A percentile compares a stretch with the other conserved stretches of the same genome.
Evolutionary conservation across 2,113 vertebrate species (phyloP).

Genomic region (Callionymus lyra): DNA sequence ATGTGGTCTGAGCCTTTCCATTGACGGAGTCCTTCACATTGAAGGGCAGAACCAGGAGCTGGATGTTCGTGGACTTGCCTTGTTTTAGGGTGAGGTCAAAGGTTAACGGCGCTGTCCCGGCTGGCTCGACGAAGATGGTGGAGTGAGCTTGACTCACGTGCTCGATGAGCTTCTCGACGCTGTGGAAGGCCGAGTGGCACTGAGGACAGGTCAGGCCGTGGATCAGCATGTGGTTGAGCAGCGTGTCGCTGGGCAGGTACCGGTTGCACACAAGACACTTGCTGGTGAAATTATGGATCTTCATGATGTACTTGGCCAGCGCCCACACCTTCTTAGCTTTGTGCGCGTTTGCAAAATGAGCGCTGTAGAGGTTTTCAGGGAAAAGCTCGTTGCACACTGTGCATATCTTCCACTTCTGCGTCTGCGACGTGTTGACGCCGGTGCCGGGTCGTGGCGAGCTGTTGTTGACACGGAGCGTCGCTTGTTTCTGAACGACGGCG

Average conservation of each 20-base stretch:
- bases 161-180: constrained; percentile 90
- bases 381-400: constrained; percentile 98
- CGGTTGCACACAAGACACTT: constrained; percentile 98
- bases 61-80: constrained; percentile 85
- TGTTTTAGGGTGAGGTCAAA: constrained; percentile 93
- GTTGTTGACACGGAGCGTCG: constrained; percentile 65
- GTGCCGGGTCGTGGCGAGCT: constrained; percentile 14
- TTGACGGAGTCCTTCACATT: constrained; percentile 78
- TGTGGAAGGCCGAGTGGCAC: constrained; percentile 89
- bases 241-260: constrained; percentile 88
- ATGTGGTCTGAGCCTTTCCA: constrained; percentile 75
- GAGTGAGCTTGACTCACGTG: constrained; percentile 82
- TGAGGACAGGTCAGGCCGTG: constrained; percentile 94
- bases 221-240: constrained; percentile 97
- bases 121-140: constrained; percentile 80
- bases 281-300: constrained; percentile 98
- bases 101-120: constrained; percentile 83
- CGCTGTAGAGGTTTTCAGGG: constrained; percentile 89
- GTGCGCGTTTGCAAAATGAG: constrained; percentile 94
- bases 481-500: constrained; percentile 61
- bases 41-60: constrained; percentile 90
- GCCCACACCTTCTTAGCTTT: constrained; percentile 94
- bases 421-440: constrained; percentile 74
- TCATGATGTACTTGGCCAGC: constrained; percentile 96
- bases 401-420: constrained; percentile 98